phyloP scores from a whole-genome alignment of 2,888 invertebrate genomes.

The Baronia brevicornis region DNA sequence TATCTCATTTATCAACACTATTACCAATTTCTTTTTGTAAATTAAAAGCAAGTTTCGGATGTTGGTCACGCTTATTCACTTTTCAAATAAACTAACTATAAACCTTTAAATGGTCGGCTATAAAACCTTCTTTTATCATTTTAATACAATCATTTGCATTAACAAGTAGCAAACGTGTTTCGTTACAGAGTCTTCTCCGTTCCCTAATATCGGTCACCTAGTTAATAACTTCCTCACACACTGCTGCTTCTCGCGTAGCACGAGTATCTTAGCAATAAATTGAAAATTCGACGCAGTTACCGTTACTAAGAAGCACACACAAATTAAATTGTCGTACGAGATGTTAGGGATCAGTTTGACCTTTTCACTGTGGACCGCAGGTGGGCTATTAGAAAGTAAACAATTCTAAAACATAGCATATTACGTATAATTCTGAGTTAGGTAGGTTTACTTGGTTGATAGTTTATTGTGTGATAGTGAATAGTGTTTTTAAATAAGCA shows the following conservation, averaged over 20 bases:
- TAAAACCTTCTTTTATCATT: constrained; percentile 12
- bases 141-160: constrained; percentile 20
- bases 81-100: too few relatives aligned
- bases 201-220: constrained; percentile 8
- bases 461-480: too few relatives aligned
- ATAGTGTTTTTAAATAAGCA: too few relatives aligned
- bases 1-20: constrained; percentile 9
- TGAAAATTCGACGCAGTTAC: constrained; percentile 33
- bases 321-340: constrained; percentile 34
- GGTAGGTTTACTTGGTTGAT: too few relatives aligned
- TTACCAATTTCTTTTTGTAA: constrained; percentile 8
- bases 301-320: constrained; percentile 33
- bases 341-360: constrained; percentile 35
- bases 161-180: constrained; percentile 17
- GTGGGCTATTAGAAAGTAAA: constrained; percentile 45
- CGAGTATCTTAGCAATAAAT: constrained; percentile 35
- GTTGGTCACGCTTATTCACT: too few relatives aligned
- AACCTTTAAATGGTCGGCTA: too few relatives aligned
- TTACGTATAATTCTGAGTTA: constrained; percentile 26
- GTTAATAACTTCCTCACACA: constrained; percentile 13
- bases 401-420: constrained; percentile 29
- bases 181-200: constrained; percentile 4
- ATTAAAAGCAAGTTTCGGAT: too few relatives aligned
- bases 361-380: constrained; percentile 31
- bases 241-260: constrained; percentile 17